A percentile compares a stretch with the other conserved stretches of the same genome.
Evolutionary conservation across 2,888 invertebrate species (phyloP).

Genomic region (Lasioglossum zephyrum): DNA sequence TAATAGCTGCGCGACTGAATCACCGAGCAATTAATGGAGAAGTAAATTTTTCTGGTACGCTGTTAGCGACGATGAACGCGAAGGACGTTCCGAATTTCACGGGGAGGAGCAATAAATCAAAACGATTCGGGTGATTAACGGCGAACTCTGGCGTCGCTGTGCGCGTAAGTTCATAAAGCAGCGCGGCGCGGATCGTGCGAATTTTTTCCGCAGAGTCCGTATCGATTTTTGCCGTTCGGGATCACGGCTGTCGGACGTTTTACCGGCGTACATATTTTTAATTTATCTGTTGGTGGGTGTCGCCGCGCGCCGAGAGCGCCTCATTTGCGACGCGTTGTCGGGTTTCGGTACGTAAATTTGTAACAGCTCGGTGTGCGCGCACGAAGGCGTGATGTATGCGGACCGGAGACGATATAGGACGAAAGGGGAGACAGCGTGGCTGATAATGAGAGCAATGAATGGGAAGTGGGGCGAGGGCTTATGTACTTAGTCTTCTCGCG

Average conservation of each 20-base stretch:
- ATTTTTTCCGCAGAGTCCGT: background rate
- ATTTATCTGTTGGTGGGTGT: slow-evolving; percentile 28
- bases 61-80: background rate
- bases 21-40: background rate
- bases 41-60: background rate
- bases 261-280: slow-evolving; percentile 22
- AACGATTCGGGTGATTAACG: background rate
- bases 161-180: background rate
- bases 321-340: slow-evolving; percentile 28
- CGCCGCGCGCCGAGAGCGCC: background rate
- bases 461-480: slow-evolving; percentile 73
- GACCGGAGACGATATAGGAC: slow-evolving; percentile 55
- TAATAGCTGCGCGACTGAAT: background rate
- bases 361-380: slow-evolving; percentile 5
- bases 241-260: background rate
- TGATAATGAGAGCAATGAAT: slow-evolving; percentile 77
- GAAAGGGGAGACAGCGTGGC: slow-evolving; percentile 61
- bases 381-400: slow-evolving; percentile 37
- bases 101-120: background rate
- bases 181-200: background rate
- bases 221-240: background rate
- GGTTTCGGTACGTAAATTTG: slow-evolving; percentile 41
- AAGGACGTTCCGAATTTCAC: background rate
- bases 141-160: background rate
- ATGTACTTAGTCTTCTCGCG: slow-evolving; percentile 52